Conservation (phyloP, 1,140 invertebrate genomes). For the Drosophila ficusphila region DNA sequence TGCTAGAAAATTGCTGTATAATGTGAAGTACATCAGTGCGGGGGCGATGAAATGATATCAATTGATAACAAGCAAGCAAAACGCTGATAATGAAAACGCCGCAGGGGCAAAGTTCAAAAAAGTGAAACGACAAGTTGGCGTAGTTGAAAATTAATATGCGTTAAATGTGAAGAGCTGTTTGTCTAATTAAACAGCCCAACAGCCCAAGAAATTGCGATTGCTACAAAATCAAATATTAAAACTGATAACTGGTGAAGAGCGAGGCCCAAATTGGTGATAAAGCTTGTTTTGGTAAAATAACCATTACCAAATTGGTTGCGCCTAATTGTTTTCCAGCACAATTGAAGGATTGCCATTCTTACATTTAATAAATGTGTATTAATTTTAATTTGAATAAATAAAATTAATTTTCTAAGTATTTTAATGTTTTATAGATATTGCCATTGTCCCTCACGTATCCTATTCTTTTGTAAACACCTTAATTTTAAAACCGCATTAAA, state of each 20-base stretch:
- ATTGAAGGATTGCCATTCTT: not conserved
- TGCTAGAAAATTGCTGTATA: constrained; percentile 37
- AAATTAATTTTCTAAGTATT: too few relatives aligned
- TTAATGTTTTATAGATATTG: too few relatives aligned
- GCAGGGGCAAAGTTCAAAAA: constrained; percentile 16
- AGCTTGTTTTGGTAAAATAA: not conserved
- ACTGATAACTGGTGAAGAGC: constrained; percentile 13
- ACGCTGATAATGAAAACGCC: constrained; percentile 38
- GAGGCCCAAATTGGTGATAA: not conserved
- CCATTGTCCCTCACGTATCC: too few relatives aligned
- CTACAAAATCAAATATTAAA: constrained; percentile 10
- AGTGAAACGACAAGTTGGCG: constrained; percentile 22
- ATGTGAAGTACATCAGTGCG: constrained; percentile 35
- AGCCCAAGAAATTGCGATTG: constrained; percentile 10
- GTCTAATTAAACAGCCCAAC: constrained; percentile 34
- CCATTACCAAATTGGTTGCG: constrained; percentile 15
- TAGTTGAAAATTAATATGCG: constrained; percentile 66
- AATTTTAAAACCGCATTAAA: too few relatives aligned
- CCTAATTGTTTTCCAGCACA: not conserved
- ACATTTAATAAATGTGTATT: too few relatives aligned
- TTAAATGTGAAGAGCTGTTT: constrained; percentile 47
- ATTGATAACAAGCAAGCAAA: constrained; percentile 26
- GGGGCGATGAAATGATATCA: constrained; percentile 49
- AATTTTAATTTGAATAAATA: too few relatives aligned
- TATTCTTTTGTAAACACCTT: too few relatives aligned